Evolutionary conservation across 2,797 vertebrate species (phyloP).

Genomic region (Melanotaenia trifasciata): DNA sequence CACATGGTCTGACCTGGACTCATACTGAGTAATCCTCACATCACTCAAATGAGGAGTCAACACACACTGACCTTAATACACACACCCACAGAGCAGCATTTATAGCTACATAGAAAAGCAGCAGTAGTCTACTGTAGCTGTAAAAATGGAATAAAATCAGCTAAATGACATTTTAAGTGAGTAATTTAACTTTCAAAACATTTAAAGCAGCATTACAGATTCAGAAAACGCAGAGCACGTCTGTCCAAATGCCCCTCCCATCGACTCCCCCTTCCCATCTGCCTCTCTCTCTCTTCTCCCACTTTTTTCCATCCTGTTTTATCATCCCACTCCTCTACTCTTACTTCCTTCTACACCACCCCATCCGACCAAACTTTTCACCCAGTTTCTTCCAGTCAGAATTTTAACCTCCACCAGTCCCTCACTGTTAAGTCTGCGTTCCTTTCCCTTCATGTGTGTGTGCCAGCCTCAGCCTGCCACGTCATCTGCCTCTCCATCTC

Average conservation of each 20-base stretch:
- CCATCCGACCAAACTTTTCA: constrained; percentile 29
- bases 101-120: neutral
- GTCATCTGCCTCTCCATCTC: neutral
- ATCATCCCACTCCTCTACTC: constrained; percentile 40
- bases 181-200: constrained; percentile 5
- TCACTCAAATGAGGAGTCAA: constrained; percentile 70
- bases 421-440: neutral
- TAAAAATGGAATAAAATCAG: neutral
- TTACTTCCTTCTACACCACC: constrained; percentile 47
- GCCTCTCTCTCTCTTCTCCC: constrained; percentile 39
- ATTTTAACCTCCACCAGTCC: constrained; percentile 18
- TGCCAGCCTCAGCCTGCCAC: neutral
- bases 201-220: constrained; percentile 16
- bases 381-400: constrained; percentile 55
- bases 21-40: constrained; percentile 71
- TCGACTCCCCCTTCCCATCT: constrained; percentile 54
- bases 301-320: constrained; percentile 43
- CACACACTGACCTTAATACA: constrained; percentile 66
- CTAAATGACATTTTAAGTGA: neutral
- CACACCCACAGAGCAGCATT: constrained; percentile 11
- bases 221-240: constrained; percentile 19
- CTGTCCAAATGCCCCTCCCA: constrained; percentile 58
- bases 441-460: neutral
- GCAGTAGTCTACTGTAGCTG: neutral
- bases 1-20: constrained; percentile 57